Evolutionary conservation across 2,797 vertebrate species (phyloP).

Genomic region (Amniataba percoides): DNA sequence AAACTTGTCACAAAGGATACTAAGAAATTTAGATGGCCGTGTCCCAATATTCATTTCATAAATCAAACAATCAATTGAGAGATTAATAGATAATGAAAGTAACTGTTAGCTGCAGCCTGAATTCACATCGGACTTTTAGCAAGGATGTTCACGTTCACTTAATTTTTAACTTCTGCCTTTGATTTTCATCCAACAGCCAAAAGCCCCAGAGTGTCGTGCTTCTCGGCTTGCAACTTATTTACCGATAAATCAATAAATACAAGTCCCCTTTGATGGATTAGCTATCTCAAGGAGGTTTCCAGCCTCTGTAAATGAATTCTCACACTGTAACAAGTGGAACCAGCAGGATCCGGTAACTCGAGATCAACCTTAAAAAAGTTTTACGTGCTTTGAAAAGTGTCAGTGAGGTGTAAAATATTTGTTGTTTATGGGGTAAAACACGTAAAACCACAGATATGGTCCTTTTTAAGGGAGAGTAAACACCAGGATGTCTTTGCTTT

Average conservation of each 20-base stretch:
- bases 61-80: background rate
- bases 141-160: background rate
- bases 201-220: background rate
- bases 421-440: slow-evolving; percentile 44
- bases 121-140: background rate
- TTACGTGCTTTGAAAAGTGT: slow-evolving; percentile 9
- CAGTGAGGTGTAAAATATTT: slow-evolving; percentile 12
- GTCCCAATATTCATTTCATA: background rate
- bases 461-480: slow-evolving; percentile 50
- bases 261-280: slow-evolving; percentile 7
- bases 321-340: slow-evolving; percentile 9
- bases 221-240: background rate
- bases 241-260: slow-evolving; percentile 2
- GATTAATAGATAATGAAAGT: background rate
- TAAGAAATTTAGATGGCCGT: background rate
- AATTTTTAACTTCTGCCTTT: background rate
- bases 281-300: slow-evolving; percentile 1
- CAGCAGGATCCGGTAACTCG: background rate
- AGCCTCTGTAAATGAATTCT: background rate
- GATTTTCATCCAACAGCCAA: background rate
- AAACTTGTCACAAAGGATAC: background rate
- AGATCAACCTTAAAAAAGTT: slow-evolving; percentile 17
- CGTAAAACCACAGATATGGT: slow-evolving; percentile 51
- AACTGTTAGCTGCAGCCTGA: background rate
- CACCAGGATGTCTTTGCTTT: slow-evolving; percentile 50